A percentile compares a stretch with the other conserved stretches of the same genome.
Conservation (phyloP, 2,888 invertebrate species). For the Drosophila yooni region DNA sequence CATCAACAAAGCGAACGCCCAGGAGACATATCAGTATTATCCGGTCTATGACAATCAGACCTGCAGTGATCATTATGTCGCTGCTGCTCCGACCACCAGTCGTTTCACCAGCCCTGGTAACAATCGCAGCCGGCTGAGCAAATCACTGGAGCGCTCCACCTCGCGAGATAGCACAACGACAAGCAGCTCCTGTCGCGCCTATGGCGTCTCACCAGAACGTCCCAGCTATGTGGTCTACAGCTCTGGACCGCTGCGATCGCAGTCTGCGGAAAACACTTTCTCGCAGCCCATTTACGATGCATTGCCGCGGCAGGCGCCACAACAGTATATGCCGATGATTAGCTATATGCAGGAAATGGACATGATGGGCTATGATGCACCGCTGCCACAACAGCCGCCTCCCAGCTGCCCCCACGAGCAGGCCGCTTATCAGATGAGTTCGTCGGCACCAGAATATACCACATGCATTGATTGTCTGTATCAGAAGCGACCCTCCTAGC, state of each 20-base stretch:
- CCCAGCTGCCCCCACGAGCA: slow-evolving; percentile 61
- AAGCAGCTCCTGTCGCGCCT: slow-evolving; percentile 74
- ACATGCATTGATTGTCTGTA: slow-evolving; percentile 91
- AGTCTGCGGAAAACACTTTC: slow-evolving; percentile 85
- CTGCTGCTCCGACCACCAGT: slow-evolving; percentile 71
- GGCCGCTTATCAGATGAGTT: slow-evolving; percentile 75
- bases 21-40: slow-evolving; percentile 84
- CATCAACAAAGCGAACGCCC: slow-evolving; percentile 52
- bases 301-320: slow-evolving; percentile 72
- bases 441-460: slow-evolving; percentile 88
- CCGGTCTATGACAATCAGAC: slow-evolving; percentile 84
- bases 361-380: slow-evolving; percentile 45
- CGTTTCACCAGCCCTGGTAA: slow-evolving; percentile 47
- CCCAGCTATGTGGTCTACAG: slow-evolving; percentile 82
- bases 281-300: slow-evolving; percentile 86
- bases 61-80: slow-evolving; percentile 83
- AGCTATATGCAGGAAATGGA: slow-evolving; percentile 57
- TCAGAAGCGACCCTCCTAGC: slow-evolving; percentile 88
- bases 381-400: slow-evolving; percentile 55
- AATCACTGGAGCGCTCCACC: slow-evolving; percentile 84
- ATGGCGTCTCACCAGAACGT: slow-evolving; percentile 84
- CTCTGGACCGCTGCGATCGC: slow-evolving; percentile 82
- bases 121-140: slow-evolving; percentile 78
- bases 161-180: slow-evolving; percentile 84
- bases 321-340: slow-evolving; percentile 52